Conservation (phyloP, 2,113 vertebrate species). For the Dicentrarchus labrax region DNA sequence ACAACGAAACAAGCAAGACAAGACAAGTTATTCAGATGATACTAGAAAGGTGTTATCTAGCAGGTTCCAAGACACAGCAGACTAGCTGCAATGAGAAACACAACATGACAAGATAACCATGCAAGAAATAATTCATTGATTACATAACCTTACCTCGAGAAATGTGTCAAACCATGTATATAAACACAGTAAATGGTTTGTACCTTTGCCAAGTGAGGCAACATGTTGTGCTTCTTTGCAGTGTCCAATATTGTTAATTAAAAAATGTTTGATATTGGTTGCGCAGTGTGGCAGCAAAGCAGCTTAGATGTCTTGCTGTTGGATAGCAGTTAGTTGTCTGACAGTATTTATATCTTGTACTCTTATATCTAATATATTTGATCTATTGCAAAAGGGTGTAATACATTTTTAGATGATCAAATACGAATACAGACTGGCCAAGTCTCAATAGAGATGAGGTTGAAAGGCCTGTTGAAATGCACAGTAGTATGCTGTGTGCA, state of each 20-base stretch:
- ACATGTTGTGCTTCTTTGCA: not conserved
- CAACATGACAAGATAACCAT: not conserved
- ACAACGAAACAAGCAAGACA: conserved; percentile 19
- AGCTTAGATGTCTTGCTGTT: conserved; percentile 37
- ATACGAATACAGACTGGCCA: conserved; percentile 47
- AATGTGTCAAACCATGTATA: conserved; percentile 27
- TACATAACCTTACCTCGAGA: conserved; percentile 1
- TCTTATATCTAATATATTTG: conserved; percentile 44
- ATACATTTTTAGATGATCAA: conserved; percentile 64
- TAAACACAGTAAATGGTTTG: conserved; percentile 20
- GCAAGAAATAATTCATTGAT: not conserved
- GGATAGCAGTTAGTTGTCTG: conserved; percentile 15
- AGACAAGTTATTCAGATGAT: conserved; percentile 8
- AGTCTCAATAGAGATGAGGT: conserved; percentile 59
- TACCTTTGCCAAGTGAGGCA: conserved; percentile 17
- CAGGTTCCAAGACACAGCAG: conserved; percentile 1
- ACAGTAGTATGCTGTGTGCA: conserved; percentile 58
- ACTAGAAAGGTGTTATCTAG: conserved; percentile 1
- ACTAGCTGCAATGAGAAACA: not conserved
- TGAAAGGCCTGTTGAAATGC: conserved; percentile 71
- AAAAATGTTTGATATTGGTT: conserved; percentile 29
- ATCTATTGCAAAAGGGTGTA: conserved; percentile 47
- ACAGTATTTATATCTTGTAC: conserved; percentile 11
- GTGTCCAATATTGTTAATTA: conserved; percentile 27
- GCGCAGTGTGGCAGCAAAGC: conserved; percentile 28